Conservation (phyloP, 2,888 invertebrate species). For the Anoncus sp. region DNA sequence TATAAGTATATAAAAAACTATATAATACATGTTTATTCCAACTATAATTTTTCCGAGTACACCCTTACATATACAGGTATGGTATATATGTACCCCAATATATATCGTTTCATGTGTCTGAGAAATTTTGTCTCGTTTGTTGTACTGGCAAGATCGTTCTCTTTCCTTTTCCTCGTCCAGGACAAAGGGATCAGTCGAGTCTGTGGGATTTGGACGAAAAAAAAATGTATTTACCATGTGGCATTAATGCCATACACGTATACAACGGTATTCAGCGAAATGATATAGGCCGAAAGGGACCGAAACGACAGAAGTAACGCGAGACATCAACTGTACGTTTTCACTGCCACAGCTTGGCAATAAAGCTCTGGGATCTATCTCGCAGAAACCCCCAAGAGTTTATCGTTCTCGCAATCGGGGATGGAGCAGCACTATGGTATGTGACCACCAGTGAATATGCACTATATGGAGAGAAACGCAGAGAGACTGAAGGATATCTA, state of each 20-base stretch:
- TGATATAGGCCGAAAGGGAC: constrained; percentile 34
- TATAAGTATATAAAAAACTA: neutral
- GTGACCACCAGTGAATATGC: constrained; percentile 2
- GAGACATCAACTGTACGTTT: constrained; percentile 45
- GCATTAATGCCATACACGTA: constrained; percentile 43
- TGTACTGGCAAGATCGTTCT: constrained; percentile 1
- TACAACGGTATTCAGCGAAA: constrained; percentile 37
- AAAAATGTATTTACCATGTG: constrained; percentile 62
- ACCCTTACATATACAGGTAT: neutral
- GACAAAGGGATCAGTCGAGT: constrained; percentile 27
- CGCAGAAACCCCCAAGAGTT: constrained; percentile 58
- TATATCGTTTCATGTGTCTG: neutral
- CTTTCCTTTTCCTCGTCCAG: neutral
- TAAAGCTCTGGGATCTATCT: constrained; percentile 57
- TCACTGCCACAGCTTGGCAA: constrained; percentile 59
- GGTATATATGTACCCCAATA: neutral
- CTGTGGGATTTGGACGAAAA: constrained; percentile 11
- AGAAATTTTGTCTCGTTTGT: neutral
- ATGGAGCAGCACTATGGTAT: constrained; percentile 40
- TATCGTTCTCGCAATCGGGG: constrained; percentile 62
- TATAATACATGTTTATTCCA: neutral
- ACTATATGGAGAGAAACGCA: constrained; percentile 25
- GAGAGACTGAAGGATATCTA: constrained; percentile 40
- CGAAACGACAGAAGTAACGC: constrained; percentile 44
- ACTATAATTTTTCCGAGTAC: neutral